phyloP scores from a whole-genome alignment of 2,888 invertebrate genomes.

The Drosophila paranaensis region DNA sequence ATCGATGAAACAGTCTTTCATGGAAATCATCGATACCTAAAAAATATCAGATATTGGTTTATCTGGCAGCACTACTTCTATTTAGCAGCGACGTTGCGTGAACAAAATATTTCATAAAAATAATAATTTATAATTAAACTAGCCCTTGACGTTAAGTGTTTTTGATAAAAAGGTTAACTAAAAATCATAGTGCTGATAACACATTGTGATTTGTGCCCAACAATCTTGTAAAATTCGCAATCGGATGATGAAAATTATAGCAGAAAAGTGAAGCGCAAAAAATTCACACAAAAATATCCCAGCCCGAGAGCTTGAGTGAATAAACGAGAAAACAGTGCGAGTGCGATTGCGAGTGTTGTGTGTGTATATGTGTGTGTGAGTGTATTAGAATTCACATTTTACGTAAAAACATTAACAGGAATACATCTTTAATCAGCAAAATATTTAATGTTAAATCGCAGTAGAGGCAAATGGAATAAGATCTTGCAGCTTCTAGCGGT shows the following conservation, averaged over 20 bases:
- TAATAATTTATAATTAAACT: slow-evolving; percentile 60
- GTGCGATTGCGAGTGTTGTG: slow-evolving; percentile 60
- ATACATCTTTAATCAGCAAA: slow-evolving; percentile 53
- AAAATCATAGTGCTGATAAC: slow-evolving; percentile 26
- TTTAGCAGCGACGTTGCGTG: slow-evolving; percentile 75
- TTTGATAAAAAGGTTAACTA: slow-evolving; percentile 63
- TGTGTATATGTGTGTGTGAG: slow-evolving; percentile 62
- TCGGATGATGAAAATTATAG: slow-evolving; percentile 54
- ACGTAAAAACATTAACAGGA: slow-evolving; percentile 56
- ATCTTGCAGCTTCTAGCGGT: slow-evolving; percentile 84
- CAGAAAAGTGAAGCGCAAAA: slow-evolving; percentile 70
- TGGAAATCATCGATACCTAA: slow-evolving; percentile 16
- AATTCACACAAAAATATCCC: slow-evolving; percentile 49
- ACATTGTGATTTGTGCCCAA: slow-evolving; percentile 24
- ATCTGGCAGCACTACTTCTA: slow-evolving; percentile 59
- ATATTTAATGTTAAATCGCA: slow-evolving; percentile 84
- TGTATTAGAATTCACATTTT: slow-evolving; percentile 74
- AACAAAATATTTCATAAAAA: slow-evolving; percentile 76
- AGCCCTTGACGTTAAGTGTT: slow-evolving; percentile 59
- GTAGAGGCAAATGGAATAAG: slow-evolving; percentile 83
- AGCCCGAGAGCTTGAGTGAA: slow-evolving; percentile 59
- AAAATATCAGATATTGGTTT: slow-evolving; percentile 5
- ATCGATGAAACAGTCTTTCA: slow-evolving; percentile 14
- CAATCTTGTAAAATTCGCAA: slow-evolving; percentile 38
- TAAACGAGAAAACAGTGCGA: slow-evolving; percentile 70